Evolutionary conservation across 2,797 vertebrate species (phyloP), one percentile per base, ranked within the genome.

Genomic region (Acanthurus leucopareius): DNA sequence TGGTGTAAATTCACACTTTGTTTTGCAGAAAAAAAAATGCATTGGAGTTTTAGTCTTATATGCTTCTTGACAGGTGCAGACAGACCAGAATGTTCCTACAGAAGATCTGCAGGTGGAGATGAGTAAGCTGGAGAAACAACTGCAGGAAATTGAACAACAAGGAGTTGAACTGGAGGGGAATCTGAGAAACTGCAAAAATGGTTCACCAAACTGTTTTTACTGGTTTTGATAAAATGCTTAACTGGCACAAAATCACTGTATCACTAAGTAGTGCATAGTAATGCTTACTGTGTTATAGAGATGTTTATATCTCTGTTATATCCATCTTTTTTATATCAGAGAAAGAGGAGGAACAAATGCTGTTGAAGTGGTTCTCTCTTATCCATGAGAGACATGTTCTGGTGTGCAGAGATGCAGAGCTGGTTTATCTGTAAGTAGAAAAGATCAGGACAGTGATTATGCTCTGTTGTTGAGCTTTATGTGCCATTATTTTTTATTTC

Each of bases 341-440:
- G 59, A 89, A 91, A 84, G 93, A 93, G 0, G 96, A 97, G 82
- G 97, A 98, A 1, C 88, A 89, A 73, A 91, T 98, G 90, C 92
- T 99, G 65, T 96, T 95, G 52, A 96, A 96, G 74, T 99, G 97
- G 97, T 97, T 99, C 86, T 94, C 88, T 85, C 95, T 99, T 5
- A 93, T 97, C 86, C 96, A 97, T 0, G 95, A 98, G 90, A 97
- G 96, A 73, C 96, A 97, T 28, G 75, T 93, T 85, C 92, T 98
- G 80, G 94, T 97, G 80, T 92, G 96, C 63, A 94, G 94, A 0
- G 96, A 97, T 28, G 95, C 95, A 0, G 97, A 98, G 87, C 95
- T 99, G 75, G 95, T 97, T 85, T 95, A 97, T 17, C 93, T 96
- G 97, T 99, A 85, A 98, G 97, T 85, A 14, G 8, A 69, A n/a